A percentile compares a stretch with the other conserved stretches of the same genome.
These are phyloP conservation scores for Karalla daura DNA, from an alignment of 2,797 vertebrate genomes.

Conservation along the genomic window DNA sequence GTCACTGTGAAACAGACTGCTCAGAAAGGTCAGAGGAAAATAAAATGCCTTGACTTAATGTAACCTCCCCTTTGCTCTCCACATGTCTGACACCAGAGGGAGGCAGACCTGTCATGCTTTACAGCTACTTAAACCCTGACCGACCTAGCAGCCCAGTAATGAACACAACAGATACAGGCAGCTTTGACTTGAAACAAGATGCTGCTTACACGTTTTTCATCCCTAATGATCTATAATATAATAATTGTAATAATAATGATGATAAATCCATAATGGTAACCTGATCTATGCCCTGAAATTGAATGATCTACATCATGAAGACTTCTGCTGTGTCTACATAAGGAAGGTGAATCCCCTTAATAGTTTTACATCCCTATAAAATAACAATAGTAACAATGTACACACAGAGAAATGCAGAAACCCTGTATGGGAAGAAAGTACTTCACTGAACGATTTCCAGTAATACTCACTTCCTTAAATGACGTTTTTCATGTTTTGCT, in stretches of 20 bases:
- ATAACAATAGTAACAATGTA: background rate
- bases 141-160: background rate
- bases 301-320: too few relatives aligned
- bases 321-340: too few relatives aligned
- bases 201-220: background rate
- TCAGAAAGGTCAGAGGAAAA: background rate
- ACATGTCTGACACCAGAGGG: conserved; percentile 36
- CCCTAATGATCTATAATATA: too few relatives aligned
- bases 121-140: too few relatives aligned
- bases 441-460: background rate
- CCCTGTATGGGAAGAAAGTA: background rate
- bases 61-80: background rate
- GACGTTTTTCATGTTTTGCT: background rate
- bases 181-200: background rate
- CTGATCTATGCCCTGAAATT: too few relatives aligned
- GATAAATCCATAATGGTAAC: background rate
- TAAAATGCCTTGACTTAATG: too few relatives aligned
- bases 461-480: background rate
- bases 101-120: too few relatives aligned
- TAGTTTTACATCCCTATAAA: too few relatives aligned
- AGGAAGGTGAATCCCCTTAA: too few relatives aligned
- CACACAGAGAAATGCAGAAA: background rate
- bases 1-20: background rate
- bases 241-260: too few relatives aligned
- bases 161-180: background rate